These are phyloP conservation scores for Tillus elongatus DNA, from an alignment of 2,888 invertebrate genomes.

Conservation along the genomic window DNA sequence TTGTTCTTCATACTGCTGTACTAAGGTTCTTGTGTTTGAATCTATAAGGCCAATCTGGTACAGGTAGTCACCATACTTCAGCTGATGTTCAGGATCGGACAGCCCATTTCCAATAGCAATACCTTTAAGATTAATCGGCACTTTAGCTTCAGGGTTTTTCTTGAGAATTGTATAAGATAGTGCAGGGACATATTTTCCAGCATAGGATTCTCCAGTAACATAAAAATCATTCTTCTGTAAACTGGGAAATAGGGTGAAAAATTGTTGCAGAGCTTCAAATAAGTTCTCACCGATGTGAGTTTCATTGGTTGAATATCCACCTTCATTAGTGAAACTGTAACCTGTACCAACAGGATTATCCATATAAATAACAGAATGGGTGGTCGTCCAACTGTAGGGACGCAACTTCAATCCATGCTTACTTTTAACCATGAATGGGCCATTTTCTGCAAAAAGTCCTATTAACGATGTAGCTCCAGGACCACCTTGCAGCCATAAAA, in stretches of 20 bases:
- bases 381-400: conserved; percentile 65
- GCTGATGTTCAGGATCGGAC: conserved; percentile 68
- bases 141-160: conserved; percentile 48
- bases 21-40: conserved; percentile 49
- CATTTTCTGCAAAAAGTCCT: conserved; percentile 70
- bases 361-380: conserved; percentile 69
- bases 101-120: conserved; percentile 73
- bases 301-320: conserved; percentile 66
- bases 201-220: conserved; percentile 78
- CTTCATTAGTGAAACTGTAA: conserved; percentile 72
- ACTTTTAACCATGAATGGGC: conserved; percentile 44
- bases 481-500: conserved; percentile 74
- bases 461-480: conserved; percentile 67
- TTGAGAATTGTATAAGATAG: conserved; percentile 63
- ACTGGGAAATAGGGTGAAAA: conserved; percentile 69
- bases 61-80: conserved; percentile 69
- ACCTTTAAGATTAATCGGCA: conserved; percentile 62
- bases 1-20: conserved; percentile 53
- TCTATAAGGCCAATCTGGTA: conserved; percentile 69
- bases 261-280: conserved; percentile 62
- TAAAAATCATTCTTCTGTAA: conserved; percentile 62
- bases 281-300: conserved; percentile 66
- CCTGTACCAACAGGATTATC: conserved; percentile 79
- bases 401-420: conserved; percentile 9
- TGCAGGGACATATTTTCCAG: conserved; percentile 64